Evolutionary conservation across 2,888 invertebrate species (phyloP), one percentile per base, ranked within the genome.

Genomic region (Tetragonula carbonaria): DNA sequence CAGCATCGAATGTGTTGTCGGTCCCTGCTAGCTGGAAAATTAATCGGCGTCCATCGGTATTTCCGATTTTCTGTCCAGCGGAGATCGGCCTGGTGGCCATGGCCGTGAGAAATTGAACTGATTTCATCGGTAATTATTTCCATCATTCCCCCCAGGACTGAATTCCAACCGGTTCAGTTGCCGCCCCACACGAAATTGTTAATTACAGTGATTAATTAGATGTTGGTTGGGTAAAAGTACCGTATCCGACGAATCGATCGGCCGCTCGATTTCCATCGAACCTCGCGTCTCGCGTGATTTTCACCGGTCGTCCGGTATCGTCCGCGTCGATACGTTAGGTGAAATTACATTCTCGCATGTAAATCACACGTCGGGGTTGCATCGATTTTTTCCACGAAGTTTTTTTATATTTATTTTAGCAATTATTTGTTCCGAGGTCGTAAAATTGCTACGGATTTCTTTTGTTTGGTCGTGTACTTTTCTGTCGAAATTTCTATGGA

Each of bases 1-100:
- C 8, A 45, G 38, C 8, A 88, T 88, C 86, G 84, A 53, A 76
- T 66, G 68, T 84, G 74, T 80, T 14, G 63, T 65, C 77, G 76
- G 72, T 63, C 21, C 65, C 45, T 45, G 68, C 57, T 68, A 65
- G 73, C 28, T 51, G 50, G 45, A 67, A 84, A 82, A 88, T 88
- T 88, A 88, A 88, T 88, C 88, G 87, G 53, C 55, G 73, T 79
- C 77, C 85, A 74, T 59, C 53, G 67, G 51, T 53, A 72, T 74
- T 82, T 80, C 78, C 89, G 80, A 83, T 89, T 85, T 80, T 79
- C 74, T 63, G 63, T 59, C 65, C 68, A 23, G n/a, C 80, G 84
- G 45, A 45, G 8, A 84, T 84, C 74, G 45, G 53, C 33, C 45
- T 45, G 57, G n/a, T 33, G 55, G 16, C 21, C 73, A 11, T 38